These are phyloP conservation scores for Chelonus insularis DNA, from an alignment of 1,140 invertebrate genomes.

Conservation along the genomic window DNA sequence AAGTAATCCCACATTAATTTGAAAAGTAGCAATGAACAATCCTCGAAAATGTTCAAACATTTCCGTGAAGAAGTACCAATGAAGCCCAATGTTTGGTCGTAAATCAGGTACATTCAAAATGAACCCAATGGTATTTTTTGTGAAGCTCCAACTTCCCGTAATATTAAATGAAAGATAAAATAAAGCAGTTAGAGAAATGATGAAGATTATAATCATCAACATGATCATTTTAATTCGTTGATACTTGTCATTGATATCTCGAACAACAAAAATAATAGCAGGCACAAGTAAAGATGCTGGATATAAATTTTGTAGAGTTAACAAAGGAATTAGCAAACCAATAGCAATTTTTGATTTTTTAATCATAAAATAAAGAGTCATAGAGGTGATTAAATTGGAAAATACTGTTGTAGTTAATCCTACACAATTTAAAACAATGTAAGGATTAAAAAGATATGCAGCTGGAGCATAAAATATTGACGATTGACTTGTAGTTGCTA, in stretches of 20 bases:
- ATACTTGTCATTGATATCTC: constrained; percentile 35
- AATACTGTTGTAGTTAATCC: constrained; percentile 89
- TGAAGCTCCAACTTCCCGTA: constrained; percentile 52
- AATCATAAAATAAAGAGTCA: constrained; percentile 71
- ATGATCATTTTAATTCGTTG: constrained; percentile 32
- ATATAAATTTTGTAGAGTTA: constrained; percentile 85
- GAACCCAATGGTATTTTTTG: constrained; percentile 50
- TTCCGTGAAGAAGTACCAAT: constrained; percentile 99
- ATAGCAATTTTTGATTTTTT: constrained; percentile 66
- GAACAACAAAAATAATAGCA: constrained; percentile 64
- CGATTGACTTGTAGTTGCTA: constrained; percentile 34
- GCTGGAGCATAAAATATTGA: constrained; percentile 68
- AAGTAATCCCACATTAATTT: constrained; percentile 90
- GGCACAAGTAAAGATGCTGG: constrained; percentile 83
- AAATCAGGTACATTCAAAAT: constrained; percentile 81
- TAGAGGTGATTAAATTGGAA: constrained; percentile 79
- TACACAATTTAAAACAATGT: constrained; percentile 87
- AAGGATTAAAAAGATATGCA: constrained; percentile 92
- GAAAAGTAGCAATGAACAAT: constrained; percentile 95
- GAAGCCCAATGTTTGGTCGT: constrained; percentile 95
- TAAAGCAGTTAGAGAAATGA: constrained; percentile 40
- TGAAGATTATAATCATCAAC: constrained; percentile 47
- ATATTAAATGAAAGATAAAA: constrained; percentile 46
- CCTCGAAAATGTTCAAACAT: constrained; percentile 99
- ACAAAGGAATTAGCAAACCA: constrained; percentile 71